Conservation (phyloP, 2,113 vertebrate species). For the Menidia beryllina region DNA sequence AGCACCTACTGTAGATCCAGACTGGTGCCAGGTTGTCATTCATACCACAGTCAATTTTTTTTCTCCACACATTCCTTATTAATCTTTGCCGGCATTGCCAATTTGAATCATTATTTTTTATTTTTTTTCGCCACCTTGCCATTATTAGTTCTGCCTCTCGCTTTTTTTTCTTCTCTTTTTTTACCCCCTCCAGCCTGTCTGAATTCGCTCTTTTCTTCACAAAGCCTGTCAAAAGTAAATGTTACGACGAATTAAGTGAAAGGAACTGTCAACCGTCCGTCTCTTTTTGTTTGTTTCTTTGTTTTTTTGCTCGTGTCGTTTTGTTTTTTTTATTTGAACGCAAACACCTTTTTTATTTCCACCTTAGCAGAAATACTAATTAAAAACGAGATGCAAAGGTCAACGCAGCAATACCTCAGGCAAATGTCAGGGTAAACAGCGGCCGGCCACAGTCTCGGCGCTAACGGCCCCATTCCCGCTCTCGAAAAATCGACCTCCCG, state of each 20-base stretch:
- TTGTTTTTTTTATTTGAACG: constrained; percentile 24
- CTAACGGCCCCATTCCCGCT: constrained; percentile 46
- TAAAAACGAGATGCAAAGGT: constrained; percentile 71
- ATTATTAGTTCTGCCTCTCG: constrained; percentile 47
- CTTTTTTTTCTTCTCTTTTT: constrained; percentile 14
- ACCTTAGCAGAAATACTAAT: constrained; percentile 64
- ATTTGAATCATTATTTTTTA: constrained; percentile 61
- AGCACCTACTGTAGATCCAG: constrained; percentile 39
- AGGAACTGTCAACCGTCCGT: constrained; percentile 33
- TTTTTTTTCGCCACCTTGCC: constrained; percentile 13
- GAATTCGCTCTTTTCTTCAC: constrained; percentile 38
- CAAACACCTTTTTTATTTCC: constrained; percentile 59
- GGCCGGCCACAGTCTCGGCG: constrained; percentile 10
- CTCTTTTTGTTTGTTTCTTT: background rate
- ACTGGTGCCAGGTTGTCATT: constrained; percentile 56
- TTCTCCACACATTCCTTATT: constrained; percentile 63
- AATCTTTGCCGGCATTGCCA: constrained; percentile 64
- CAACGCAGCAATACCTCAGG: constrained; percentile 68
- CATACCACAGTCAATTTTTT: constrained; percentile 50
- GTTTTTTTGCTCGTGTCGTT: background rate
- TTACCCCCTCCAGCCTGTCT: constrained; percentile 31
- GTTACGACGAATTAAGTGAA: constrained; percentile 41
- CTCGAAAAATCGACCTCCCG: constrained; percentile 46
- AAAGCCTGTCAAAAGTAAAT: constrained; percentile 55
- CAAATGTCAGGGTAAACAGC: constrained; percentile 71